These are phyloP conservation scores for Tenthredo notha DNA, from an alignment of 2,888 invertebrate species.

Conservation along the genomic window DNA sequence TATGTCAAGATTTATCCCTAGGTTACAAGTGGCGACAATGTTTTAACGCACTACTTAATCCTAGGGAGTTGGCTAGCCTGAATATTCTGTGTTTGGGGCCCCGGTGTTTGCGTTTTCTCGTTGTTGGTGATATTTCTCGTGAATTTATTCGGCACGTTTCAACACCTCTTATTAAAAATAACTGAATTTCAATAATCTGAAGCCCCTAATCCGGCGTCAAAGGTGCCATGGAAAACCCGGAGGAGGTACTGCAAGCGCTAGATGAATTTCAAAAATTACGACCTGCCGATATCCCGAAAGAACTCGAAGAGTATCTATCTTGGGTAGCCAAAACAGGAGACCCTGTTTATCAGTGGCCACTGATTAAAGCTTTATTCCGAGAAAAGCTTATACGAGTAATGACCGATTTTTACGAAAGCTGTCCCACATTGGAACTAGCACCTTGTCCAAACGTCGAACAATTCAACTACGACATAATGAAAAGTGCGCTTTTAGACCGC, in stretches of 20 bases:
- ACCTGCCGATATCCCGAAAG: conserved; percentile 91
- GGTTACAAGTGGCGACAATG: conserved; percentile 16
- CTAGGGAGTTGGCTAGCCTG: conserved; percentile 34
- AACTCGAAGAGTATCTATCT: conserved; percentile 93
- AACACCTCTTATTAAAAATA: not conserved
- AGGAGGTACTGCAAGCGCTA: conserved; percentile 90
- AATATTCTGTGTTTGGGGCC: conserved; percentile 49
- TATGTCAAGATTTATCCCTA: not conserved
- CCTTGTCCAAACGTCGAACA: conserved; percentile 95
- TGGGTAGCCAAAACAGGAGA: conserved; percentile 97
- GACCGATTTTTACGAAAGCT: conserved; percentile 91
- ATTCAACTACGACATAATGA: conserved; percentile 94
- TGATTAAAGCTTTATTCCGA: conserved; percentile 92
- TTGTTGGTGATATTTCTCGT: conserved; percentile 47
- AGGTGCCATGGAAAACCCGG: conserved; percentile 88
- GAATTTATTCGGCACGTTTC: conserved; percentile 44
- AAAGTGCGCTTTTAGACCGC: conserved; percentile 89
- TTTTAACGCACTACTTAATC: not conserved
- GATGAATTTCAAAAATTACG: conserved; percentile 91
- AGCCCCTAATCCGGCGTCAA: conserved; percentile 36
- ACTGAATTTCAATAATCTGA: conserved; percentile 19
- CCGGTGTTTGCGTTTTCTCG: conserved; percentile 52
- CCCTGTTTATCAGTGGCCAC: conserved; percentile 95
- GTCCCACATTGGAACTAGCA: conserved; percentile 88
- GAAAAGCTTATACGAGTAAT: conserved; percentile 93